Evolutionary conservation across 1,140 invertebrate species (phyloP), one percentile per base, ranked within the genome.

Genomic region (Pachyrhynchus sulphureomaculatus): DNA sequence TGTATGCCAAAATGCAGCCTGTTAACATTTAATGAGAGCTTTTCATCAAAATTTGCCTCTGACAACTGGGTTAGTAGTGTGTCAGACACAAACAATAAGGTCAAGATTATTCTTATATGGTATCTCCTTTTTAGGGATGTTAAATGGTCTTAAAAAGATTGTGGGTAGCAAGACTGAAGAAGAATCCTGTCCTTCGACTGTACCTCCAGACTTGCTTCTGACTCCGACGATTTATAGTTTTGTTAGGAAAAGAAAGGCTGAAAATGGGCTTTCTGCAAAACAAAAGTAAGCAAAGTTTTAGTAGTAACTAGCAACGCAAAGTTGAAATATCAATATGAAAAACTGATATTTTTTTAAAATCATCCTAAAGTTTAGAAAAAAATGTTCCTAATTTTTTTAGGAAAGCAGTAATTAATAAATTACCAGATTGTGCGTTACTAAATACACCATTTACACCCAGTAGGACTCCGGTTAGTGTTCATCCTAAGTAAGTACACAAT

Each of bases 91-190:
- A n/a, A n/a, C n/a, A n/a, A n/a, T n/a, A n/a, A n/a, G n/a, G n/a
- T n/a, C n/a, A n/a, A n/a, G n/a, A n/a, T n/a, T n/a, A n/a, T n/a
- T n/a, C n/a, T n/a, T n/a, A n/a, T n/a, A n/a, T n/a, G n/a, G n/a
- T n/a, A n/a, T n/a, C n/a, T n/a, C n/a, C n/a, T 72, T 76, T 73
- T 41, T 57, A 89, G 88, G 88, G 76, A 85, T 91, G 80, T 81
- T 91, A 33, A 88, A 80, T 75, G 88, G 88, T n/a, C 73, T 90
- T 8, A 86, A 84, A 67, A 90, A 88, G 76, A 89, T 90, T 67
- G 88, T 91, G 13, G 80, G 80, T 18, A 82, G 83, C 15, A 83
- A 79, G 63, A 2, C 75, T 71, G 15, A 76, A 69, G 64, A 82
- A 78, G 68, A 71, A 2, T 15, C 74, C 53, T 77, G 76, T 59